Conservation (phyloP, 2,888 invertebrate species). For the Cheilosia grossa region DNA sequence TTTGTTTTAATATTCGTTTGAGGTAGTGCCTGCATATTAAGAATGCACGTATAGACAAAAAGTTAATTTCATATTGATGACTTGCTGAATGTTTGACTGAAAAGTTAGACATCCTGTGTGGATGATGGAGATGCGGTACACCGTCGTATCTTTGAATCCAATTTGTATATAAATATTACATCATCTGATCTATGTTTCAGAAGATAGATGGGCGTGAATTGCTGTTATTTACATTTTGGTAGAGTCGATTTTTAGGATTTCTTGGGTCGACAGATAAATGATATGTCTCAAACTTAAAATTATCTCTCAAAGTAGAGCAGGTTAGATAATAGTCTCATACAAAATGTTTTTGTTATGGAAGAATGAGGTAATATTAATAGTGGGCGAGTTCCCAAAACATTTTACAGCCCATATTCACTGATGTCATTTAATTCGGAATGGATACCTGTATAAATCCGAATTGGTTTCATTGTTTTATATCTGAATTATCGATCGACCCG, state of each 20-base stretch:
- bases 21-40: neutral
- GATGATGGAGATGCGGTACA: too few relatives aligned
- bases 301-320: neutral
- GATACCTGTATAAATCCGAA: neutral
- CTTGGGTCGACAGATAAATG: neutral
- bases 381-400: neutral
- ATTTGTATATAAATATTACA: constrained; percentile 10
- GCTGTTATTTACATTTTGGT: neutral
- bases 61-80: neutral
- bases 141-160: too few relatives aligned
- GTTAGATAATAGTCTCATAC: neutral
- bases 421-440: too few relatives aligned
- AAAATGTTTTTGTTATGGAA: neutral
- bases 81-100: neutral
- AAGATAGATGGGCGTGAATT: neutral
- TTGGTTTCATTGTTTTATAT: neutral
- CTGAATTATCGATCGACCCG: too few relatives aligned
- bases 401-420: neutral
- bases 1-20: neutral
- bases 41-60: neutral
- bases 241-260: neutral
- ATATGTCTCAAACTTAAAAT: neutral
- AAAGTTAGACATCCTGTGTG: neutral
- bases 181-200: neutral
- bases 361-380: neutral